phyloP scores from a whole-genome alignment of 2,888 invertebrate species.

The Scelioninae gen. 1 region DNA sequence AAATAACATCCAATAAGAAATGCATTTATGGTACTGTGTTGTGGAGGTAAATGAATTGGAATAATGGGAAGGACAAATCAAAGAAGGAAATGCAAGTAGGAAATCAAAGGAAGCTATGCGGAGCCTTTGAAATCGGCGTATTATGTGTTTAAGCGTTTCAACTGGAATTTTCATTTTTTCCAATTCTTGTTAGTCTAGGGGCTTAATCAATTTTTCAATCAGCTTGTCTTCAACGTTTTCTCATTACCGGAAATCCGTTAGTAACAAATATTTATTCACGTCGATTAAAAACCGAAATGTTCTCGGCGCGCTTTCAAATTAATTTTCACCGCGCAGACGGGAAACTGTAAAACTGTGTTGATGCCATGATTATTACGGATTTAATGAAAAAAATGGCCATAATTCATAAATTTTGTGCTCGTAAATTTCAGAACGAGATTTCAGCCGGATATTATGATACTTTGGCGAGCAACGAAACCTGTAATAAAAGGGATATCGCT shows the following conservation, averaged over 20 bases:
- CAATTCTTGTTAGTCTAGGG: too few species aligned
- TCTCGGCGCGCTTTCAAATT: slow-evolving; percentile 1
- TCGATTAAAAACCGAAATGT: slow-evolving; percentile 3
- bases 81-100: too few species aligned
- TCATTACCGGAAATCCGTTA: neutral
- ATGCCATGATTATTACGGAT: slow-evolving; percentile 27
- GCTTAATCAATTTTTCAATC: slow-evolving; percentile 9
- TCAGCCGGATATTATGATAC: slow-evolving; percentile 47
- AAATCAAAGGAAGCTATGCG: too few species aligned
- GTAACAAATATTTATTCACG: slow-evolving; percentile 17
- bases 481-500: slow-evolving; percentile 58
- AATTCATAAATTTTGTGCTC: slow-evolving; percentile 39
- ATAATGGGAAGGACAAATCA: too few species aligned
- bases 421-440: slow-evolving; percentile 46
- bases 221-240: slow-evolving; percentile 2
- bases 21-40: too few species aligned
- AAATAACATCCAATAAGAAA: too few species aligned
- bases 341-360: slow-evolving; percentile 8
- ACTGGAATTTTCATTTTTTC: too few species aligned
- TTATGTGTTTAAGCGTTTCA: too few species aligned
- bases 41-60: too few species aligned
- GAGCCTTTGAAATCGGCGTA: too few species aligned
- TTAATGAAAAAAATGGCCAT: slow-evolving; percentile 41
- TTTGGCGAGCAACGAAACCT: slow-evolving; percentile 27
- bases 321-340: neutral